Evolutionary conservation across 2,113 vertebrate species (phyloP).

Genomic region (Puffinus mauretanicus): DNA sequence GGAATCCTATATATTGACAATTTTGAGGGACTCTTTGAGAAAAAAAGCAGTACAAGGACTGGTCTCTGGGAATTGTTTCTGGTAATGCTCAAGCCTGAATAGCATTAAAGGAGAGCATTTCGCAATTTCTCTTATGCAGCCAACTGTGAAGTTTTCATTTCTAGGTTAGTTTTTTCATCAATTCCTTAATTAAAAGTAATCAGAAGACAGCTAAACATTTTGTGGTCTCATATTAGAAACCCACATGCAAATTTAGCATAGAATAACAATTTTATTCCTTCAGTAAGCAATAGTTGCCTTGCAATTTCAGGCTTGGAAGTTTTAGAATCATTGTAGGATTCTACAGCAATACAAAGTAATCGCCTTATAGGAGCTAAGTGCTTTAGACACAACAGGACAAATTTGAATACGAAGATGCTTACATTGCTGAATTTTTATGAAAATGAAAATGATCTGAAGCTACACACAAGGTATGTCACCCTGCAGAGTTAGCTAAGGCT

Average conservation of each 20-base stretch:
- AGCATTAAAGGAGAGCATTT: neutral
- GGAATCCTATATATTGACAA: neutral
- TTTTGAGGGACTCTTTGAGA: neutral
- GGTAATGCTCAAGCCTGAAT: neutral
- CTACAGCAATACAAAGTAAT: neutral
- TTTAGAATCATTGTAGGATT: neutral
- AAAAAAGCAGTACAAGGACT: neutral
- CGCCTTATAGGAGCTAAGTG: neutral
- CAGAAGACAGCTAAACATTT: neutral
- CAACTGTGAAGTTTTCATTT: constrained; percentile 18
- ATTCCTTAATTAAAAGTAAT: constrained; percentile 34
- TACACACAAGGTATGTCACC: neutral
- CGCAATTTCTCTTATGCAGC: neutral
- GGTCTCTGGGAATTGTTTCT: neutral
- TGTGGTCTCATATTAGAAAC: neutral
- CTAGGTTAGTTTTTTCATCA: neutral
- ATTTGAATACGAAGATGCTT: neutral
- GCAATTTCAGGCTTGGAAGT: constrained; percentile 6
- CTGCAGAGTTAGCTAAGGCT: neutral
- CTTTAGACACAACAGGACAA: neutral
- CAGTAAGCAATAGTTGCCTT: neutral
- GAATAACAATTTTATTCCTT: neutral
- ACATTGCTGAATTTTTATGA: neutral
- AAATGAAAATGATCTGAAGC: neutral
- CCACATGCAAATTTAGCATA: neutral